Evolutionary conservation across 2,888 invertebrate species (phyloP).

Genomic region (Beris morrisii): DNA sequence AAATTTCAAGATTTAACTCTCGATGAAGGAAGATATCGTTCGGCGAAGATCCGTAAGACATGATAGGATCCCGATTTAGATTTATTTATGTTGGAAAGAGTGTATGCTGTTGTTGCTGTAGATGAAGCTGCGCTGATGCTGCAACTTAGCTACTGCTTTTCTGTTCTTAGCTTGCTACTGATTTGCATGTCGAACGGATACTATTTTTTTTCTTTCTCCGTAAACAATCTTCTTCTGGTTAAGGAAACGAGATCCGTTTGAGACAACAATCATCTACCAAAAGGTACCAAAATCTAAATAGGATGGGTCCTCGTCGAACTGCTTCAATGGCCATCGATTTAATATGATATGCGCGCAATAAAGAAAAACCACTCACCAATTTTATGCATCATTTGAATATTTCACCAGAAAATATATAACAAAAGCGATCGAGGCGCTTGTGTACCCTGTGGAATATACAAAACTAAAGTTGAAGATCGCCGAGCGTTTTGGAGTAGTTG

Average conservation of each 20-base stretch:
- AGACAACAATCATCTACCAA: slow-evolving; percentile 14
- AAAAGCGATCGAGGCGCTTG: slow-evolving; percentile 31
- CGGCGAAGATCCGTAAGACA: slow-evolving; percentile 27
- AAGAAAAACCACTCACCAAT: slow-evolving; percentile 26
- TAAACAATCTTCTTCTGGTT: too few species aligned
- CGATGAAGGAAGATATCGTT: slow-evolving; percentile 32
- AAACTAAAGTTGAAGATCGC: neutral
- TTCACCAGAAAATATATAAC: slow-evolving; percentile 36
- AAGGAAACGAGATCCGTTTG: neutral
- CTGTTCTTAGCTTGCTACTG: slow-evolving; percentile 1
- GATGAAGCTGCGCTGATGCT: neutral
- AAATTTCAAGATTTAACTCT: slow-evolving; percentile 42
- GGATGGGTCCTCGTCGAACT: too few species aligned
- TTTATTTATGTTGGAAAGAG: slow-evolving; percentile 18
- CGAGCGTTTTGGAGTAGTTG: slow-evolving; percentile 9
- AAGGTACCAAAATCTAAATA: neutral
- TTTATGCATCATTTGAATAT: slow-evolving; percentile 40
- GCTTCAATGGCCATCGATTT: too few species aligned
- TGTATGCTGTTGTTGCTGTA: slow-evolving; percentile 23
- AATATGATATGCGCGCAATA: too few species aligned
- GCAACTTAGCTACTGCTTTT: slow-evolving; percentile 3
- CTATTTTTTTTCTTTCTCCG: too few species aligned
- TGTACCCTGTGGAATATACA: neutral
- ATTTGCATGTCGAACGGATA: slow-evolving; percentile 19
- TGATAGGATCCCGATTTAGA: slow-evolving; percentile 31